These are phyloP conservation scores for Hymenochirus boettgeri DNA, from an alignment of 2,113 vertebrate species.

Conservation along the genomic window DNA sequence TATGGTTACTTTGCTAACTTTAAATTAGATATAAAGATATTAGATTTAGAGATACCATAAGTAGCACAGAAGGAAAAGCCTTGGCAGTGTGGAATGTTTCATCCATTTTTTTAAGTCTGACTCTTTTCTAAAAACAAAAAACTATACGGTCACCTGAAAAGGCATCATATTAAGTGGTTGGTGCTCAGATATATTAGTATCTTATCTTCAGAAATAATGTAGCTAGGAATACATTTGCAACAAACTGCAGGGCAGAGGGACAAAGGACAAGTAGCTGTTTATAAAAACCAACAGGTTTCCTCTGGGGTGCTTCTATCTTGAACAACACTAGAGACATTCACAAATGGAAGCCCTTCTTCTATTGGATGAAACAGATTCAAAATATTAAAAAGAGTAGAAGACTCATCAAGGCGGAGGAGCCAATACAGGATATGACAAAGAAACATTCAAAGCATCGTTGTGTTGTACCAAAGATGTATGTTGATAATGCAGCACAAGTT, in stretches of 20 bases:
- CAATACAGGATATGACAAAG: slow-evolving; percentile 79
- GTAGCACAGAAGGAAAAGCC: too few relatives aligned
- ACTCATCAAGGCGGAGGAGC: slow-evolving; percentile 78
- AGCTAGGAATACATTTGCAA: not conserved
- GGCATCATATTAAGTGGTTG: too few relatives aligned
- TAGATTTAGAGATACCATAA: too few relatives aligned
- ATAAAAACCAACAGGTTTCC: not conserved
- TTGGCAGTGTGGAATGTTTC: too few relatives aligned
- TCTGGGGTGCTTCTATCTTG: not conserved
- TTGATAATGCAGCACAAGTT: slow-evolving; percentile 89
- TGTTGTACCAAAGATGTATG: slow-evolving; percentile 88
- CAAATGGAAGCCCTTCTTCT: not conserved
- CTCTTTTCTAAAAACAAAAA: too few relatives aligned
- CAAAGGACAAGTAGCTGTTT: not conserved
- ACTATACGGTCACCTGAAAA: too few relatives aligned
- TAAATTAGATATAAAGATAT: too few relatives aligned
- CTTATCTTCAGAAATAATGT: too few relatives aligned
- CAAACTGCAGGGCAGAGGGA: not conserved
- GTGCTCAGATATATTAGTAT: too few relatives aligned
- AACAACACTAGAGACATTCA: not conserved
- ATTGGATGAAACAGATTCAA: not conserved
- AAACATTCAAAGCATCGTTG: slow-evolving; percentile 89
- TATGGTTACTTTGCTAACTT: too few relatives aligned
- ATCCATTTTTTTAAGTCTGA: too few relatives aligned
- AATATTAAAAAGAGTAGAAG: not conserved